Conservation (phyloP, 2,888 invertebrate genomes). For the Lithodes maja region DNA sequence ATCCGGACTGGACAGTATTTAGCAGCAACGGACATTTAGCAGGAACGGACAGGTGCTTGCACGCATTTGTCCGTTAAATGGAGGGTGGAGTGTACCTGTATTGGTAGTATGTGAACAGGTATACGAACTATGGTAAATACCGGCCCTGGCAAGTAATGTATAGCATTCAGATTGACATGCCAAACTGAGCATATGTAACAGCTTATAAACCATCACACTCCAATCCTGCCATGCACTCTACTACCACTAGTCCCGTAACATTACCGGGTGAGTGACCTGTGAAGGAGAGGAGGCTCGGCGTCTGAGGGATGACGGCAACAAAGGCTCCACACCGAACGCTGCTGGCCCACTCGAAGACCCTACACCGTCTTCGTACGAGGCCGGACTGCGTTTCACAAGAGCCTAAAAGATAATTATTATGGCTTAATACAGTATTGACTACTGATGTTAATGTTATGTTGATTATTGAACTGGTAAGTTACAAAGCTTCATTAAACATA, state of each 20-base stretch:
- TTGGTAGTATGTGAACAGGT: too few relatives aligned
- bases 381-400: slow-evolving; percentile 80
- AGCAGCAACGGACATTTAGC: too few relatives aligned
- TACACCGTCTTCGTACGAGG: slow-evolving; percentile 74
- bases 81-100: too few relatives aligned
- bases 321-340: slow-evolving; percentile 77
- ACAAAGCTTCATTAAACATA: too few relatives aligned
- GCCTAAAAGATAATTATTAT: slow-evolving; percentile 74
- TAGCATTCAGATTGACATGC: too few relatives aligned
- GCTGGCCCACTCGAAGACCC: slow-evolving; percentile 72
- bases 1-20: too few relatives aligned
- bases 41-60: too few relatives aligned
- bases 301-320: slow-evolving; percentile 79
- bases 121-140: background rate
- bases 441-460: background rate
- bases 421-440: background rate
- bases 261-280: slow-evolving; percentile 59
- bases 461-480: background rate
- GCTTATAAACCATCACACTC: background rate
- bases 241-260: background rate
- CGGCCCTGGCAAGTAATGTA: background rate
- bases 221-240: background rate
- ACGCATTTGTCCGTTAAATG: too few relatives aligned
- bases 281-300: slow-evolving; percentile 79
- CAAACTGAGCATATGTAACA: background rate